Evolutionary conservation across 2,797 vertebrate species (phyloP).

Genomic region (Clarias platycephalus): DNA sequence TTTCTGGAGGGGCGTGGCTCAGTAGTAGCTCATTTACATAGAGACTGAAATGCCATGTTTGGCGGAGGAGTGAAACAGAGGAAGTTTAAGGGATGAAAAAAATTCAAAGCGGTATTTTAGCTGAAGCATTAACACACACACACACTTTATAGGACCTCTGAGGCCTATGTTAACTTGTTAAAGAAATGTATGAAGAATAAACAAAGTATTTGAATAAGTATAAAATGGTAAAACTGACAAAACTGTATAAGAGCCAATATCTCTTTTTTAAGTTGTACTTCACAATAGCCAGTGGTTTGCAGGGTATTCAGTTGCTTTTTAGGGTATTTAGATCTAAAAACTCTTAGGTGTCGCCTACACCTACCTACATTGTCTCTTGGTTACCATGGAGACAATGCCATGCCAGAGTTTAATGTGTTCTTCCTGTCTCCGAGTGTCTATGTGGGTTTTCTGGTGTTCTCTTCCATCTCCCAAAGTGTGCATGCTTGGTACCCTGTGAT

Average conservation of each 20-base stretch:
- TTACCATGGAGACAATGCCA: slow-evolving; percentile 1
- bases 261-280: neutral
- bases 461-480: neutral
- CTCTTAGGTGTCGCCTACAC: neutral
- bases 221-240: neutral
- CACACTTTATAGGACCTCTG: too few relatives aligned
- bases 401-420: neutral
- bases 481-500: neutral
- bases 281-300: neutral
- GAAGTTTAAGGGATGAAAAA: too few relatives aligned
- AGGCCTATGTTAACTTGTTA: too few relatives aligned
- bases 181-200: neutral
- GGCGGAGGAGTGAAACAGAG: too few relatives aligned
- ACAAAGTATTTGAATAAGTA: neutral
- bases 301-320: neutral
- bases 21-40: too few relatives aligned
- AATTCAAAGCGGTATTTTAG: too few relatives aligned
- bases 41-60: too few relatives aligned
- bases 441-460: neutral
- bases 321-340: neutral
- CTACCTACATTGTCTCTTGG: neutral
- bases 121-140: too few relatives aligned
- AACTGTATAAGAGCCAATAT: neutral
- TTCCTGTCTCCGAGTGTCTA: neutral
- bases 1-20: too few relatives aligned